Base-by-base conservation (phyloP, 2,888 invertebrate genomes). In the Parnassius mnemosyne region DNA sequence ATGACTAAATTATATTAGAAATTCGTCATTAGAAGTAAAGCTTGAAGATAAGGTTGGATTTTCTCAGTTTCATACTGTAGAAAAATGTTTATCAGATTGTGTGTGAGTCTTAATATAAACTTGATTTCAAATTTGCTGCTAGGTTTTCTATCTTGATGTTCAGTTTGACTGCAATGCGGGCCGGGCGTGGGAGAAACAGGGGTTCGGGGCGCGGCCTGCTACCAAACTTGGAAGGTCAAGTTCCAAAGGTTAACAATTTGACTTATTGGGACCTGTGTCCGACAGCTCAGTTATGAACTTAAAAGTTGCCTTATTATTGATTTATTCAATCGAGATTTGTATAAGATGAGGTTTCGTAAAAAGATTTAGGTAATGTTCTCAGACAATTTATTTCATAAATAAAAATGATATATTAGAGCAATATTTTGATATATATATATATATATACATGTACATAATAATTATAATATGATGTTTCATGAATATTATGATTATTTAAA, bases 91-190 rank as follows among this genome's bases (percentile, higher is more conserved):
- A 34, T 34, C 34, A 34, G 1, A 34, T 34, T 34, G 34, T 34
- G 16, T 16, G 1, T 16, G 5, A 34, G 7, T 34, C 5, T 20
- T 34, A 34, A 34, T 34, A 34, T 5, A 34, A 7, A 34, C 34
- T 34, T 34, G 3, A 34, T 34, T 34, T 34, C 5, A 34, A 34
- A 7, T 10, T 43, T 43, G 11, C 68, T 71, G 69, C 69, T 74
- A 74, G 73, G 78, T 10, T 43, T 76, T 70, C 75, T 80, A 79
- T 81, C 81, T 77, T 70, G 83, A 81, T 81, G 82, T 82, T 85
- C 81, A 82, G 79, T 79, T 82, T 79, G 79, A 81, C 90, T 89
- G 90, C 90, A 90, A 81, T 89, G 89, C 90, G 89, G 88, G 77
- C 68, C 70, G 78, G 75, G 80, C 71, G 76, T 73, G 80, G 75